Percentiles rank a stretch among this genome's conserved stretches.
These are phyloP conservation scores for Helogale parvula DNA, from an alignment of 2,113 vertebrate genomes.

Conservation along the genomic window DNA sequence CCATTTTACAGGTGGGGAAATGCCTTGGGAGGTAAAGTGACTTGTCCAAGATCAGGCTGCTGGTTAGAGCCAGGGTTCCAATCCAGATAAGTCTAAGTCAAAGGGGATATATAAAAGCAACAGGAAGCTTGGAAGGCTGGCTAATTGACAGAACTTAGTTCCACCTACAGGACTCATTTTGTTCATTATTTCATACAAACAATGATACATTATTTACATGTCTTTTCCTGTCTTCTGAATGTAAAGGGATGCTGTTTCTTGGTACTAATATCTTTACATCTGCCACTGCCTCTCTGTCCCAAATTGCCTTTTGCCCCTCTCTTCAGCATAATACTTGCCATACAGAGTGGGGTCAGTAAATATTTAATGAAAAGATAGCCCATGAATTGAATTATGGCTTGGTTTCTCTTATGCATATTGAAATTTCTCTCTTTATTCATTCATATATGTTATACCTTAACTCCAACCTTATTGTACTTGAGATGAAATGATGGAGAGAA, in stretches of 20 bases:
- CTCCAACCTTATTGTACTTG: background rate
- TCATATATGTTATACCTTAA: background rate
- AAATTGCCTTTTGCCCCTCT: background rate
- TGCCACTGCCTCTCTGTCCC: background rate
- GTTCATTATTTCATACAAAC: background rate
- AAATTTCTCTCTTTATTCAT: background rate
- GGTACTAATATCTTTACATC: background rate
- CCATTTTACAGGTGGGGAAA: background rate
- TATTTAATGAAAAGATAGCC: background rate
- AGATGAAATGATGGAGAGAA: background rate
- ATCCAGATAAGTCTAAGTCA: background rate
- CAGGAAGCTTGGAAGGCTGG: background rate
- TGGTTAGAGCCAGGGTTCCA: background rate
- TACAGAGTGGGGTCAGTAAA: background rate
- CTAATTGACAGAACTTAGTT: background rate
- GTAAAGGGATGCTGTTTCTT: background rate
- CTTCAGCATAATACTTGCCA: background rate
- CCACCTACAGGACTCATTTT: background rate
- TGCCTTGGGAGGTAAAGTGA: background rate
- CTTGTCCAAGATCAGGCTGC: background rate
- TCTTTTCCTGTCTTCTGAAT: constrained; percentile 1
- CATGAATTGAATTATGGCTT: background rate
- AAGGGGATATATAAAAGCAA: background rate
- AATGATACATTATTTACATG: background rate
- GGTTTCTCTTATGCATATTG: background rate